A percentile compares a stretch with the other conserved stretches of the same genome.
phyloP scores from a whole-genome alignment of 2,888 invertebrate genomes.

The Mesorhabditis sp. region DNA sequence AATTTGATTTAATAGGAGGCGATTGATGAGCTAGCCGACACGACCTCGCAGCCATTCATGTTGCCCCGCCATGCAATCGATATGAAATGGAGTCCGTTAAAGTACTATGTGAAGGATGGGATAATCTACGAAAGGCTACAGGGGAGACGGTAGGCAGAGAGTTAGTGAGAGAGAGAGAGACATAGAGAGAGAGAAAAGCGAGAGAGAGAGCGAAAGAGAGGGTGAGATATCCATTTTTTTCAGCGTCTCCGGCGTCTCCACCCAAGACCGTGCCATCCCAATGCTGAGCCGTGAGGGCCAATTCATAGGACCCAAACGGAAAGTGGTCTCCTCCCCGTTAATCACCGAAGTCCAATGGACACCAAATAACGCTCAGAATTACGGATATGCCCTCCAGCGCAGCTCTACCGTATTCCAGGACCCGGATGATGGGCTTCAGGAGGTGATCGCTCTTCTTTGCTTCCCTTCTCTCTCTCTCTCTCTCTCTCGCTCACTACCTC shows the following conservation, averaged over 20 bases:
- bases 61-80: neutral
- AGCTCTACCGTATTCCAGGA: too few relatives aligned
- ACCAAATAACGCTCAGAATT: neutral
- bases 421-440: too few relatives aligned
- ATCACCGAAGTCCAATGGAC: neutral
- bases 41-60: slow-evolving; percentile 1
- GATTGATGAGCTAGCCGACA: neutral
- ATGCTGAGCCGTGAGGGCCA: neutral
- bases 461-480: too few relatives aligned
- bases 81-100: slow-evolving; percentile 1
- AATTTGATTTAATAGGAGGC: neutral
- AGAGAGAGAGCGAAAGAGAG: too few relatives aligned
- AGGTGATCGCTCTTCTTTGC: too few relatives aligned
- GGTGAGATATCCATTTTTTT: too few relatives aligned
- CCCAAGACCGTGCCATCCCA: neutral
- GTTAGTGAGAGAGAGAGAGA: too few relatives aligned
- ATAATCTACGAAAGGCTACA: slow-evolving; percentile 1
- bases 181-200: too few relatives aligned
- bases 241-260: slow-evolving; percentile 2
- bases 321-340: neutral
- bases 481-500: too few relatives aligned
- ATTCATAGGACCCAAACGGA: neutral
- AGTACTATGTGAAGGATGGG: slow-evolving; percentile 6
- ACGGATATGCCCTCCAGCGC: neutral
- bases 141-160: neutral